Conservation (phyloP, 1,140 invertebrate genomes). For the Formica exsecta region DNA sequence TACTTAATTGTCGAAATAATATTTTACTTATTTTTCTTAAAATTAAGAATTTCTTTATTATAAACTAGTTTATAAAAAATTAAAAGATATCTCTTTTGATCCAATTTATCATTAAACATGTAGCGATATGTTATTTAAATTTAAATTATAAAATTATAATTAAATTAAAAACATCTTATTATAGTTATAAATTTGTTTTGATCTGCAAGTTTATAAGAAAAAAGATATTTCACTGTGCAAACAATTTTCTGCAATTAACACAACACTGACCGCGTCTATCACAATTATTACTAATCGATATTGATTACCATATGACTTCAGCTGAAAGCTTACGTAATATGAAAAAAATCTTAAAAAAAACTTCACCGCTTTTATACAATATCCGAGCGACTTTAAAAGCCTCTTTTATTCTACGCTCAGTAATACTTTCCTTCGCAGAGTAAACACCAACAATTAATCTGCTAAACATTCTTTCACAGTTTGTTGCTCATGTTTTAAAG, state of each 20-base stretch:
- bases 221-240: neutral
- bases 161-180: conserved; percentile 6
- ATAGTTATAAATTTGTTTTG: neutral
- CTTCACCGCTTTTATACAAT: neutral
- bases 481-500: neutral
- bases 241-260: neutral
- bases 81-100: neutral
- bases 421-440: conserved; percentile 7
- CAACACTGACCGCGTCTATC: neutral
- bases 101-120: neutral
- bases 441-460: neutral
- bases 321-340: neutral
- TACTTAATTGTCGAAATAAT: no score
- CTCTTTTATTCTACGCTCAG: neutral
- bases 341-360: neutral
- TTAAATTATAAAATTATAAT: neutral
- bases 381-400: neutral
- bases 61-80: no score
- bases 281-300: neutral
- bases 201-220: neutral
- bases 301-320: neutral
- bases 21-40: no score
- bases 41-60: no score
- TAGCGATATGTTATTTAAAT: neutral
- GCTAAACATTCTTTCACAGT: neutral